Evolutionary conservation across 1,140 invertebrate species (phyloP), one percentile per base, ranked within the genome.

Genomic region (Camponotus pennsylvanicus): DNA sequence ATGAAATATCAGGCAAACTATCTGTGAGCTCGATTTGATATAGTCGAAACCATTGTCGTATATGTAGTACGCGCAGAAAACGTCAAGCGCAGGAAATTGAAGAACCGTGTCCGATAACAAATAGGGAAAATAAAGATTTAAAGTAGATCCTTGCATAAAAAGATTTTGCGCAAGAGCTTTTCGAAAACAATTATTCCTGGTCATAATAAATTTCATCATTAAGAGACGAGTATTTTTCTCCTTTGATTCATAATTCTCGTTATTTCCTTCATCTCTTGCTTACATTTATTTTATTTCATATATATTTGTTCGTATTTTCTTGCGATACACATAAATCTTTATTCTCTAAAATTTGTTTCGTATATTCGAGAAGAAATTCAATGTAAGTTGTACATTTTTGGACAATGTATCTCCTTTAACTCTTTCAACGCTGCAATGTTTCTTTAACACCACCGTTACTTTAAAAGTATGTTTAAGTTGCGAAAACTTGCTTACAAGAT

Each of bases 61-160:
- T 45, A 27, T 27, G 27, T 27, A 49, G 6, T 37, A 21, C 5
- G 37, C 18, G n/a, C 4, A 69, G 45, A 21, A 13, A 67, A 79
- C 32, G 45, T 55, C 45, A 42, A 55, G 37, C 4, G 15, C 78
- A 80, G 64, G 13, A 70, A 59, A 80, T 70, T 80, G 78, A 70
- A 80, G 66, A 80, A 80, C 21, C 66, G 63, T 80, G 66, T 70
- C 21, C 66, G 37, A 80, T 70, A 80, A 69, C 63, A 69, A 45
- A n/a, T 57, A 79, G n/a, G 40, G 21, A 32, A 70, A 70, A 80
- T 42, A 40, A 64, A 70, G 21, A 59, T n/a, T 70, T 57, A 57
- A 78, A 49, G 21, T 34, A 27, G 34, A 69, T 42, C 49, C 77
- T 40, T 40, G 34, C n/a, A 27, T 40, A 34, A 40, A 80, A 80